phyloP scores from a whole-genome alignment of 2,113 vertebrate species.

The Lontra canadensis region DNA sequence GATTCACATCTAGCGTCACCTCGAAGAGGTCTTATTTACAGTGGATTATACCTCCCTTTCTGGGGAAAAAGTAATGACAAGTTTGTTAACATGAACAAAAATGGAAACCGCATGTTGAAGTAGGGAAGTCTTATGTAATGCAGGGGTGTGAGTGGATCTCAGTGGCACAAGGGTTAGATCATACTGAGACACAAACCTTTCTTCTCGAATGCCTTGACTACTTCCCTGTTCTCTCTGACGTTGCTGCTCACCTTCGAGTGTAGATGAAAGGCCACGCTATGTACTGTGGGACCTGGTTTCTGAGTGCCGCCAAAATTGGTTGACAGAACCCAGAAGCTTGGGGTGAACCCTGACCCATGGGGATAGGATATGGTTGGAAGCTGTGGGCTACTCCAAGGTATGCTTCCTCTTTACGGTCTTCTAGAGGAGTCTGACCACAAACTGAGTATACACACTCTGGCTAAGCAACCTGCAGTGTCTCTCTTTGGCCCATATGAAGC shows the following conservation, averaged over 20 bases:
- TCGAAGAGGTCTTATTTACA: neutral
- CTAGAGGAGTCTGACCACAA: accelerated
- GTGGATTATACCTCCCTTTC: neutral
- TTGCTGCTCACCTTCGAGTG: neutral
- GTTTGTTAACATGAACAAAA: neutral
- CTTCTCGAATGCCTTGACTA: neutral
- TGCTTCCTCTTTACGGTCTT: neutral
- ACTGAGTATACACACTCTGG: too few relatives aligned
- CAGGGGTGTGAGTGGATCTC: neutral
- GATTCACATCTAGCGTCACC: neutral
- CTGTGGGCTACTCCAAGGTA: neutral
- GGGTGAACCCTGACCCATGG: neutral
- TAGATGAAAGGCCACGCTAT: neutral
- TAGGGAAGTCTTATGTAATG: neutral
- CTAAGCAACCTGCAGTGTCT: too few relatives aligned
- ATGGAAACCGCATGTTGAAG: accelerated
- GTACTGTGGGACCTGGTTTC: neutral
- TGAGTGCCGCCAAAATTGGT: neutral
- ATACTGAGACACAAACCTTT: neutral
- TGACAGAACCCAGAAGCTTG: neutral
- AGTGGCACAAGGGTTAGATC: neutral
- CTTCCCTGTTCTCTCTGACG: neutral
- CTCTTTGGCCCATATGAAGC: neutral
- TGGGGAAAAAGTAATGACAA: neutral
- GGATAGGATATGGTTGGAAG: neutral